These are phyloP conservation scores for Lophura nycthemera DNA, from an alignment of 2,113 vertebrate genomes.

Conservation along the genomic window DNA sequence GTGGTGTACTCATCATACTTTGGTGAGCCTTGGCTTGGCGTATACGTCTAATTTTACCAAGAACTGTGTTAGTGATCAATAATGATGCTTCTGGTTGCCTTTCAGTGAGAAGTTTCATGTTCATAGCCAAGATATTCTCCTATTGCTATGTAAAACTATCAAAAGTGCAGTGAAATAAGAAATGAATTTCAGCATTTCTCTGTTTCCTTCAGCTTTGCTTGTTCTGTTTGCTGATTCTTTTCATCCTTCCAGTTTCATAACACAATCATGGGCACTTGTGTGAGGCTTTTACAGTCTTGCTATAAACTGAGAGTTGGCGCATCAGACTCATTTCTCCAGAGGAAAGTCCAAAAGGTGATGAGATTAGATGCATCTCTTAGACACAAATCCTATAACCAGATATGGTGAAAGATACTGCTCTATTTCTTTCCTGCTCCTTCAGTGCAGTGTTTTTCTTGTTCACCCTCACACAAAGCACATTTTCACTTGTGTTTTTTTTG, in stretches of 20 bases:
- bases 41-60: background rate
- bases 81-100: background rate
- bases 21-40: background rate
- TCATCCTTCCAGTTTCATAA: background rate
- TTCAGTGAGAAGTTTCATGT: background rate
- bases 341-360: background rate
- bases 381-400: background rate
- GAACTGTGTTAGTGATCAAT: background rate
- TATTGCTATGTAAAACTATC: background rate
- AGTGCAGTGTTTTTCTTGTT: background rate
- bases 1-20: background rate
- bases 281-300: background rate
- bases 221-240: background rate
- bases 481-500: background rate
- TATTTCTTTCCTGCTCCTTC: background rate
- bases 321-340: rapidly evolving
- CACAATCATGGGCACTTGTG: background rate
- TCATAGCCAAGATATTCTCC: background rate
- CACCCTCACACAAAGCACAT: background rate
- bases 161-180: background rate
- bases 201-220: background rate
- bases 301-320: background rate
- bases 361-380: background rate
- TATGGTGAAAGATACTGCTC: background rate
- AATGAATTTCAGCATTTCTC: background rate